A percentile compares a stretch with the other conserved stretches of the same genome.
These are phyloP conservation scores for Percopsis omiscomaycus DNA, from an alignment of 2,797 vertebrate species.

Conservation along the genomic window DNA sequence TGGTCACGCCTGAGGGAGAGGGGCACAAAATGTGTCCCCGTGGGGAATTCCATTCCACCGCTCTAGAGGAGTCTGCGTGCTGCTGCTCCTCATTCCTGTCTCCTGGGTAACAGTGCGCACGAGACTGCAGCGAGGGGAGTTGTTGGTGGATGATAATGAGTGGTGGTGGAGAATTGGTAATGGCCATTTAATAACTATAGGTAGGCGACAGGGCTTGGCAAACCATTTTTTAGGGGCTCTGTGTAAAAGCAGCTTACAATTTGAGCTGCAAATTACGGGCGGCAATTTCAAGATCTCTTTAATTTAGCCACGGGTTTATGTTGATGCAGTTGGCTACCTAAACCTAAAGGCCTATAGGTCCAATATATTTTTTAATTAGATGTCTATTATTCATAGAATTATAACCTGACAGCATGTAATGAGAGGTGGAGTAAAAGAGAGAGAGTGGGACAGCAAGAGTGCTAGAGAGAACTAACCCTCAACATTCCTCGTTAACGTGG, in stretches of 20 bases:
- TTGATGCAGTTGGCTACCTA: no score
- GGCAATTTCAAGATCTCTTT: no score
- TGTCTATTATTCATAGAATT: neutral
- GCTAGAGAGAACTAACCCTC: neutral
- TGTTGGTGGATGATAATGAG: constrained; percentile 1
- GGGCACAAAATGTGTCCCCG: constrained; percentile 85
- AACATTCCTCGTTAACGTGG: neutral
- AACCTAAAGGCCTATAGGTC: neutral
- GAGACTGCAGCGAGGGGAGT: constrained; percentile 55
- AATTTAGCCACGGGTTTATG: no score
- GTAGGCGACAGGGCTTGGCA: no score
- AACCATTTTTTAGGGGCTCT: no score
- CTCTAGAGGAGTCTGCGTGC: constrained; percentile 94
- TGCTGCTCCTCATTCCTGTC: constrained; percentile 83
- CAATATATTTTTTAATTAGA: neutral
- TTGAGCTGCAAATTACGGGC: no score
- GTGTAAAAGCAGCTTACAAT: no score
- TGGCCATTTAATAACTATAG: neutral
- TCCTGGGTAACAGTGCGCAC: constrained; percentile 86
- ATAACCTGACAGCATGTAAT: neutral
- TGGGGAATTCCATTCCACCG: constrained; percentile 82
- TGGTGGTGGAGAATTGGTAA: neutral
- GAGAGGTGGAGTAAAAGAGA: neutral
- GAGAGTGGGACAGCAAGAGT: neutral
- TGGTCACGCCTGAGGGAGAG: constrained; percentile 92